Percentiles rank a stretch among this genome's conserved stretches.
phyloP scores from a whole-genome alignment of 1,140 invertebrate genomes.

The Muscidifurax raptorellus region DNA sequence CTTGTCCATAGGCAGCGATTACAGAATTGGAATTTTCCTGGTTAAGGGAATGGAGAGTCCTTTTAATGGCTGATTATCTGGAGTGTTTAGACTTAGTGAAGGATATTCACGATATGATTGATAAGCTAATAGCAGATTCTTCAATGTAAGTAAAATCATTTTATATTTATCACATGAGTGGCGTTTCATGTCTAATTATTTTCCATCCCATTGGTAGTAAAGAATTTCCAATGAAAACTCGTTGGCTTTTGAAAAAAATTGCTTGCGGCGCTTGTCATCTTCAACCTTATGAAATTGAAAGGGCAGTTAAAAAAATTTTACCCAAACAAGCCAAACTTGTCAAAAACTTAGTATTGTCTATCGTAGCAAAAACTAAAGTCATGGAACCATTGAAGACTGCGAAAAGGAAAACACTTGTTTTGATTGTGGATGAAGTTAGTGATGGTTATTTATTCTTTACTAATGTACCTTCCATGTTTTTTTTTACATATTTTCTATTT shows the following conservation, averaged over 20 bases:
- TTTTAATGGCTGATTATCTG: slow-evolving; percentile 77
- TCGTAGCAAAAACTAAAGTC: slow-evolving; percentile 67
- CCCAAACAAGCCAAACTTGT: slow-evolving; percentile 72
- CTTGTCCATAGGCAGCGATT: slow-evolving; percentile 74
- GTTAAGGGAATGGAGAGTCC: slow-evolving; percentile 79
- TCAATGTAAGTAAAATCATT: slow-evolving; percentile 69
- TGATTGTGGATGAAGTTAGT: slow-evolving; percentile 81
- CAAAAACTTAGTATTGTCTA: slow-evolving; percentile 69
- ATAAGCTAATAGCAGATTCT: slow-evolving; percentile 71
- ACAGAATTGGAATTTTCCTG: slow-evolving; percentile 79
- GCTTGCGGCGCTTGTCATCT: slow-evolving; percentile 66
- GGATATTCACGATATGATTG: slow-evolving; percentile 69
- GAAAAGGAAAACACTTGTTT: slow-evolving; percentile 78
- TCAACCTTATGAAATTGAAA: slow-evolving; percentile 71
- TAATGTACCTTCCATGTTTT: slow-evolving; percentile 40
- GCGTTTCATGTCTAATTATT: slow-evolving; percentile 24
- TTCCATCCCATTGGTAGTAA: slow-evolving; percentile 56
- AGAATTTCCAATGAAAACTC: slow-evolving; percentile 68
- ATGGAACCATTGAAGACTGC: slow-evolving; percentile 70
- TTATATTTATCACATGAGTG: slow-evolving; percentile 5
- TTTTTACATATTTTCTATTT: slow-evolving; percentile 52
- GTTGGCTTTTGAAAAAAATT: slow-evolving; percentile 76
- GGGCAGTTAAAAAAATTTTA: slow-evolving; percentile 69
- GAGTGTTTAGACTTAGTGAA: slow-evolving; percentile 65
- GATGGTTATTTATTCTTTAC: slow-evolving; percentile 12